These are phyloP conservation scores for Antechinus stuartii DNA, from an alignment of 2,113 vertebrate genomes.

Conservation along the genomic window DNA sequence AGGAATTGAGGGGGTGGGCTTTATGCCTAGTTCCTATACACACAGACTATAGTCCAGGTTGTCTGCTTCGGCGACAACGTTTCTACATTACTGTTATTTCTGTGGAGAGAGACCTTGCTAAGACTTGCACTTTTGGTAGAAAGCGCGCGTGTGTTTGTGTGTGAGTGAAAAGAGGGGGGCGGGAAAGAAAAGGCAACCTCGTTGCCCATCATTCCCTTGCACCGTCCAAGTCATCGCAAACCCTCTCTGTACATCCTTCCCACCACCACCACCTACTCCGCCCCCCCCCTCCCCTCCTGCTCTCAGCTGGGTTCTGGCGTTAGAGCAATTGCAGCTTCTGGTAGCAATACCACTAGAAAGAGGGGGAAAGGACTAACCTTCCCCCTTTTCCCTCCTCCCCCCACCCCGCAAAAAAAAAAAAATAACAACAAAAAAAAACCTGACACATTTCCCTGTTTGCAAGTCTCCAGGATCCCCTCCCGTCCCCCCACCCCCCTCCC, in stretches of 20 bases:
- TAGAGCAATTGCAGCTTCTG: conserved; percentile 77
- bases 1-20: conserved; percentile 63
- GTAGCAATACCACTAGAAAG: conserved; percentile 78
- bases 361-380: conserved; percentile 64
- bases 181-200: conserved; percentile 80
- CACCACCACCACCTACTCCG: conserved; percentile 81
- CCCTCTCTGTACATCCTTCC: conserved; percentile 78
- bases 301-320: conserved; percentile 79
- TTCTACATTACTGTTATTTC: conserved; percentile 79
- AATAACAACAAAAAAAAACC: conserved; percentile 67
- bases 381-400: conserved; percentile 6
- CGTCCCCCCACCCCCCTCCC: conserved; percentile 58
- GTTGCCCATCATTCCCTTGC: conserved; percentile 83
- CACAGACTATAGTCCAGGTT: conserved; percentile 74
- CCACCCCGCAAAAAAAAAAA: conserved; percentile 72
- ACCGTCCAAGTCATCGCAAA: conserved; percentile 82
- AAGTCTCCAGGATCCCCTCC: conserved; percentile 72
- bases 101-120: conserved; percentile 79
- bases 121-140: conserved; percentile 82
- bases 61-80: conserved; percentile 72
- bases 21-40: conserved; percentile 57
- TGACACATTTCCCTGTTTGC: conserved; percentile 80
- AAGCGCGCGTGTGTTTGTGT: conserved; percentile 70
- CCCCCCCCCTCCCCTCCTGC: conserved; percentile 80
- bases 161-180: conserved; percentile 67